These are phyloP conservation scores for Phorcus lineatus DNA, from an alignment of 2,888 invertebrate species.

Conservation along the genomic window DNA sequence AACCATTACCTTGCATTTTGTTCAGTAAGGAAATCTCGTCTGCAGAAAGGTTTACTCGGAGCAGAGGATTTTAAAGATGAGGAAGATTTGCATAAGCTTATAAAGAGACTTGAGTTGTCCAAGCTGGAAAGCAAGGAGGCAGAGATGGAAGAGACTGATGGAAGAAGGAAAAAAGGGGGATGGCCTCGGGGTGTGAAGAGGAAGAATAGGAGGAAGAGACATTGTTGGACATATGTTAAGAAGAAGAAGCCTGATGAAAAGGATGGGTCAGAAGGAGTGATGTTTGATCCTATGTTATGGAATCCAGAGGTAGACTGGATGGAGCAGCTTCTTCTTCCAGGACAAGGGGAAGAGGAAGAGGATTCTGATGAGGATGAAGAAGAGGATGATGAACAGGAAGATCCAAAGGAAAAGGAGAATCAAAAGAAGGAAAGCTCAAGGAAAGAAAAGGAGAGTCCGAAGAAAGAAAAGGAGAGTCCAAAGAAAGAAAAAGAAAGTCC, in stretches of 20 bases:
- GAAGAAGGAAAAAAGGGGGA: constrained; percentile 48
- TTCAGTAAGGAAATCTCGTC: constrained; percentile 59
- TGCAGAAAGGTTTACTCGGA: constrained; percentile 48
- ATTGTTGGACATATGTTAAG: constrained; percentile 65
- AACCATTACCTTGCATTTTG: constrained; percentile 73
- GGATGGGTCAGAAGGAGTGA: not conserved
- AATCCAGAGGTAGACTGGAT: constrained; percentile 15
- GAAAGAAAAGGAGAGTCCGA: not conserved
- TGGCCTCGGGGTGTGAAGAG: constrained; percentile 62
- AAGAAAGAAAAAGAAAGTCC: not conserved
- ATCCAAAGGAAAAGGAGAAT: not conserved
- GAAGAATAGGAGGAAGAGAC: constrained; percentile 56
- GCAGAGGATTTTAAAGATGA: constrained; percentile 47
- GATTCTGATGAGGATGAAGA: not conserved
- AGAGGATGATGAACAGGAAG: not conserved
- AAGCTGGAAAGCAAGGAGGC: constrained; percentile 52
- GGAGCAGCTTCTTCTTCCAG: not conserved
- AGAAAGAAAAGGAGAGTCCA: not conserved
- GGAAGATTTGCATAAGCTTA: constrained; percentile 35
- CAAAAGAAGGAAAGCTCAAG: not conserved
- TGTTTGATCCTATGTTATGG: constrained; percentile 22
- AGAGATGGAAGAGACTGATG: constrained; percentile 46
- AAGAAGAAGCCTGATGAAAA: constrained; percentile 47
- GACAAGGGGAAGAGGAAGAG: not conserved
- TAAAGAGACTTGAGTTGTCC: constrained; percentile 51